Percentiles rank a stretch among this genome's conserved stretches.
Conservation (phyloP, 2,797 vertebrate species). For the Sebastes iracundus region DNA sequence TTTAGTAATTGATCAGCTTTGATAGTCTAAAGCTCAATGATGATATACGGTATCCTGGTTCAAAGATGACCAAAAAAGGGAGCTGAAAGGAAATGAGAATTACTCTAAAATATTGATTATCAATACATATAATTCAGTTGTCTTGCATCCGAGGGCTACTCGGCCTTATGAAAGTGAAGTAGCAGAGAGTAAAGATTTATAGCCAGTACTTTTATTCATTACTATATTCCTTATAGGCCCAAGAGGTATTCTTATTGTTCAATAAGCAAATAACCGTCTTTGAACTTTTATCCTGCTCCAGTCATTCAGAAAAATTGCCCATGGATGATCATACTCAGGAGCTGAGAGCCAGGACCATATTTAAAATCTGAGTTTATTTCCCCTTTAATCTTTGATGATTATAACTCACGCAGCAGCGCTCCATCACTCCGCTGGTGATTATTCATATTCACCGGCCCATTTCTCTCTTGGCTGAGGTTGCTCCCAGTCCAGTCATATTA, state of each 20-base stretch:
- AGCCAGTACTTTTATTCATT: slow-evolving; percentile 21
- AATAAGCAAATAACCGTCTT: slow-evolving; percentile 40
- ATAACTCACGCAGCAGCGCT: slow-evolving; percentile 53
- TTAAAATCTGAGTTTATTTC: slow-evolving; percentile 57
- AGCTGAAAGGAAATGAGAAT: slow-evolving; percentile 18
- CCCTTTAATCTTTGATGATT: slow-evolving; percentile 60
- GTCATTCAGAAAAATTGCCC: slow-evolving; percentile 41
- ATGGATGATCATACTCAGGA: slow-evolving; percentile 30
- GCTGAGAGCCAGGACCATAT: slow-evolving; percentile 28
- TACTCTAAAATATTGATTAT: slow-evolving; percentile 32
- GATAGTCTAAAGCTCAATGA: slow-evolving; percentile 21
- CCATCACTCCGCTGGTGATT: slow-evolving; percentile 51
- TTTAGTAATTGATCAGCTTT: slow-evolving; percentile 38
- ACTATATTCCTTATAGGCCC: slow-evolving; percentile 13
- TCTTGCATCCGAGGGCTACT: background rate
- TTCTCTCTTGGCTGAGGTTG: slow-evolving; percentile 65
- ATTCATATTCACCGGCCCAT: slow-evolving; percentile 63
- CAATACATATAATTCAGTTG: slow-evolving; percentile 9
- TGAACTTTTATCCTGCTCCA: slow-evolving; percentile 26
- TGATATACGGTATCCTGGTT: slow-evolving; percentile 9
- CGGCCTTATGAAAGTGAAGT: background rate
- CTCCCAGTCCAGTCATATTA: slow-evolving; percentile 71
- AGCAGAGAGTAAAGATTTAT: slow-evolving; percentile 10
- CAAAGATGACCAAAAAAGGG: slow-evolving; percentile 9
- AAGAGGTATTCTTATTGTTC: slow-evolving; percentile 37